Evolutionary conservation across 2,797 vertebrate species (phyloP).

Genomic region (Takifugu rubripes): DNA sequence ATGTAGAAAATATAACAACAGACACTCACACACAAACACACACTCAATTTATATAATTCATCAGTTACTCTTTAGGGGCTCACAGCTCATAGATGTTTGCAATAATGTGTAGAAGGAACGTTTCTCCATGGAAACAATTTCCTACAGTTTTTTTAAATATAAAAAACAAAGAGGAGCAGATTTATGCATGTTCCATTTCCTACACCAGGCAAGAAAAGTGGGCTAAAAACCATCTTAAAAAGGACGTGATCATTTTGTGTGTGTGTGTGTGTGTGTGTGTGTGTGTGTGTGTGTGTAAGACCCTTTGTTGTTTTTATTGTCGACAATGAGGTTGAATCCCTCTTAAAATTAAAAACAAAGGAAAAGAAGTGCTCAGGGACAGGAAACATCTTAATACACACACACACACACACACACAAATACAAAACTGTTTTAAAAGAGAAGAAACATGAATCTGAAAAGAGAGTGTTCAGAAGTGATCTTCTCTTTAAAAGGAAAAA

Average conservation of each 20-base stretch:
- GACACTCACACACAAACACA: too few relatives aligned
- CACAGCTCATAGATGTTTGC: too few relatives aligned
- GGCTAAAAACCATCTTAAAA: slow-evolving; percentile 18
- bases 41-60: too few relatives aligned
- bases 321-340: slow-evolving; percentile 54
- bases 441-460: too few relatives aligned
- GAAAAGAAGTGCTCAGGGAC: slow-evolving; percentile 48
- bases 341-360: slow-evolving; percentile 65
- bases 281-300: slow-evolving; percentile 17
- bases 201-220: slow-evolving; percentile 21
- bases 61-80: too few relatives aligned
- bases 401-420: slow-evolving; percentile 22
- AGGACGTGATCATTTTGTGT: slow-evolving; percentile 47
- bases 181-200: too few relatives aligned
- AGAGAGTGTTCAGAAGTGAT: too few relatives aligned
- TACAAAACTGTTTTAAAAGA: slow-evolving; percentile 10
- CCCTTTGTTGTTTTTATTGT: slow-evolving; percentile 57
- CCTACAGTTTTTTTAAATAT: too few relatives aligned
- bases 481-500: too few relatives aligned
- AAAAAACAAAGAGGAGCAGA: background rate
- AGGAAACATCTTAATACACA: slow-evolving; percentile 44
- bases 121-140: too few relatives aligned
- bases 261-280: slow-evolving; percentile 18
- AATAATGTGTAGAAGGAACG: too few relatives aligned
- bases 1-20: background rate